phyloP scores from a whole-genome alignment of 2,888 invertebrate species.

The Podotricha telesiphe region DNA sequence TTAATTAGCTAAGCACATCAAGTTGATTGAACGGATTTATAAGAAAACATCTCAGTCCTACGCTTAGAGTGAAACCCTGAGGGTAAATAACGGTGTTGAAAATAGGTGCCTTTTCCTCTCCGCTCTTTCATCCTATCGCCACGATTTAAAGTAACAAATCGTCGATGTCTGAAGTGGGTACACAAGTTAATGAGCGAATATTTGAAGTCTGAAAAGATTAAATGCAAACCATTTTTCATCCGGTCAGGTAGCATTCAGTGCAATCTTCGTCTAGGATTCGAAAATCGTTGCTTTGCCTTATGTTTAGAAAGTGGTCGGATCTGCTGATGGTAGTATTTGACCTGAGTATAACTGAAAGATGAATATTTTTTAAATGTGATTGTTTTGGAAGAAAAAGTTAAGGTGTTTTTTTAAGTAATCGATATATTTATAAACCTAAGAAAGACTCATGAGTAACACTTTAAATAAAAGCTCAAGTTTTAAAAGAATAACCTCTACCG shows the following conservation, averaged over 20 bases:
- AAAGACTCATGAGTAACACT: no score
- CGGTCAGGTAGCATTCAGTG: constrained; percentile 59
- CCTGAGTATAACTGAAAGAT: constrained; percentile 24
- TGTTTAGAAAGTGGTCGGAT: constrained; percentile 39
- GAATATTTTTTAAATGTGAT: background rate
- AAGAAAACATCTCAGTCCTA: constrained; percentile 52
- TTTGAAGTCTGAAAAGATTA: constrained; percentile 78
- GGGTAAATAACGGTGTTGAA: constrained; percentile 55
- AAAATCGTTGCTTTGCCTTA: constrained; percentile 55
- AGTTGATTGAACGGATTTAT: constrained; percentile 60
- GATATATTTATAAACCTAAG: no score
- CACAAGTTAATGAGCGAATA: constrained; percentile 80
- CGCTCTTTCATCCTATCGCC: constrained; percentile 72
- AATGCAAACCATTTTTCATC: constrained; percentile 74
- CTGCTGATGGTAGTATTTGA: constrained; percentile 40
- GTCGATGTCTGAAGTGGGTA: constrained; percentile 76
- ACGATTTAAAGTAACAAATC: constrained; percentile 76
- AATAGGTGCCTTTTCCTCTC: constrained; percentile 54
- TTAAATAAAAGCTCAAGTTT: no score
- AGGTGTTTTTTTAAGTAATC: no score
- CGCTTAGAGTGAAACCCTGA: constrained; percentile 43
- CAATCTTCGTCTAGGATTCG: constrained; percentile 53
- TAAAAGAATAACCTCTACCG: no score
- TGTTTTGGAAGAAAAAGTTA: no score
- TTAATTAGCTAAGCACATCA: constrained; percentile 59